Evolutionary conservation across 2,888 invertebrate genomes (phyloP), one percentile per base, ranked within the genome.

Genomic region (Apoderus coryli): DNA sequence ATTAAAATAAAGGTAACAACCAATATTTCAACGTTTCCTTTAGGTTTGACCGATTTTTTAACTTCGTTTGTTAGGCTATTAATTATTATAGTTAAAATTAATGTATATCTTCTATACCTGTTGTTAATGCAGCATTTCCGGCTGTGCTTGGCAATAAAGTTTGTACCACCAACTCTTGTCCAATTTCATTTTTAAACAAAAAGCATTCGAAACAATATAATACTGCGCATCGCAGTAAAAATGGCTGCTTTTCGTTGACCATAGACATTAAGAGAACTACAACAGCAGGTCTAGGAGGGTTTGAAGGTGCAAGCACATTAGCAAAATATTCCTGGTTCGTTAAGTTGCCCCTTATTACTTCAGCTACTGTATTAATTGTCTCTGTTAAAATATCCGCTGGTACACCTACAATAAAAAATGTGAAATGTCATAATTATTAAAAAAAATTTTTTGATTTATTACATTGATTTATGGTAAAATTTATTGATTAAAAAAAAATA

Each of bases 201-300:
- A 84, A 98, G 54, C 90, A 92, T 63, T 96, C 80, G 58, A 98
- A 95, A 56, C 92, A 93, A 58, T 99, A 98, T 1, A 98, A 71
- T 2, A 96, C 92, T 1, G 96, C 85, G 54, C 90, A 90, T 37
- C 98, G 76, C 48, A 72, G 52, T 3, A 65, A 61, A 52, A 96
- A 82, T 1, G 92, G 84, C 54, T 98, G 98, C 50, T 92, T 93
- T 54, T 98, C 96, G 55, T 95, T 93, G 4, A 92, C 89, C 92
- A 98, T 95, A 0, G 95, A 93, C 85, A 95, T 89, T 5, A 98
- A 61, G 4, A 98, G 64, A 24, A 96, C 86, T 0, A 96, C 85
- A 30, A 96, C 77, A 0, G 90, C 90, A 0, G 95, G 88, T 32
- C 93, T 72, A 3, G 93, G 92, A 4, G 95, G 93, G 44, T 73